Percentiles rank a stretch among this genome's conserved stretches.
Conservation (phyloP, 92 coral and sea anemone species). For the Virgularia gustaviana region DNA sequence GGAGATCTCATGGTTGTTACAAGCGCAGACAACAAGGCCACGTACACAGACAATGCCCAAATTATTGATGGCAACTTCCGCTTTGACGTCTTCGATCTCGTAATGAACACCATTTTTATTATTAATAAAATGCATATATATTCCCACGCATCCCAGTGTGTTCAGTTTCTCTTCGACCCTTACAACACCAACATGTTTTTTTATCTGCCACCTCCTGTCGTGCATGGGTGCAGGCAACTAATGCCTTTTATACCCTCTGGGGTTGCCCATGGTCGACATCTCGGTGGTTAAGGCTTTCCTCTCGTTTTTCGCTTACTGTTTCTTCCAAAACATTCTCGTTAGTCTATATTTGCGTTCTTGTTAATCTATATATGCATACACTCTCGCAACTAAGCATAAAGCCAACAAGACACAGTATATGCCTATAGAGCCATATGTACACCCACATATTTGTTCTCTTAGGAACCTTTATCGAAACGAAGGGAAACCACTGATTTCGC, state of each 20-base stretch:
- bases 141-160: neutral
- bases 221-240: conserved; percentile 8
- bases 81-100: neutral
- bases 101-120: too few relatives aligned
- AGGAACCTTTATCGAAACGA: neutral
- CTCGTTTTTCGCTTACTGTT: too few relatives aligned
- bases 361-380: too few relatives aligned
- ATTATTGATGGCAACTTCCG: neutral
- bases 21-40: conserved; percentile 13
- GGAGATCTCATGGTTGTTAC: neutral
- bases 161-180: neutral
- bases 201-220: neutral
- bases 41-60: conserved; percentile 8
- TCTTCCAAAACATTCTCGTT: too few relatives aligned
- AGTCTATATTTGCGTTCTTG: too few relatives aligned
- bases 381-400: too few relatives aligned
- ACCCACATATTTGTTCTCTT: too few relatives aligned
- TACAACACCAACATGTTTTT: neutral
- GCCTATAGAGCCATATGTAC: too few relatives aligned
- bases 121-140: neutral
- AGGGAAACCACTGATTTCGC: neutral
- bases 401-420: too few relatives aligned
- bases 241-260: conserved; percentile 1
- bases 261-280: conserved; percentile 34
- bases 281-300: too few relatives aligned